Evolutionary conservation across 2,888 invertebrate species (phyloP).

Genomic region (Mongoloraphidia duomilia): DNA sequence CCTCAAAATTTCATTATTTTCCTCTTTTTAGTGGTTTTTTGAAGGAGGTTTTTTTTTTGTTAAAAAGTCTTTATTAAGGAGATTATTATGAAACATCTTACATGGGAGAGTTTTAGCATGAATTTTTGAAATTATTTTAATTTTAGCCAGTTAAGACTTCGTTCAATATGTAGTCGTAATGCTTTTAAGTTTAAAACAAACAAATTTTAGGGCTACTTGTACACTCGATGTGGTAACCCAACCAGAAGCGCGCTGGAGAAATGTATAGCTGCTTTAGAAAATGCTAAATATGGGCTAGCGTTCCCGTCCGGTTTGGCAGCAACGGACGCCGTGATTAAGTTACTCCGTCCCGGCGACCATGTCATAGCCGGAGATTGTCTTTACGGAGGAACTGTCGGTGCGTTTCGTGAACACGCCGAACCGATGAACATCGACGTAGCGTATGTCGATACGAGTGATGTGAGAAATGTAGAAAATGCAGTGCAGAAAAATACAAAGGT

Average conservation of each 20-base stretch:
- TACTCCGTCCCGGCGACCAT: slow-evolving; percentile 43
- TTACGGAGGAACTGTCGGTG: slow-evolving; percentile 38
- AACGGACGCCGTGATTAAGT: slow-evolving; percentile 33
- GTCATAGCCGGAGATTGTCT: slow-evolving; percentile 44
- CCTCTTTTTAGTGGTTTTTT: too few relatives aligned
- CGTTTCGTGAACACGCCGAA: not conserved
- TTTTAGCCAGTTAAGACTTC: too few relatives aligned
- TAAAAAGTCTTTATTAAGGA: too few relatives aligned
- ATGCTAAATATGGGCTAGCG: slow-evolving; percentile 36
- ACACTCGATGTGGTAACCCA: slow-evolving; percentile 47
- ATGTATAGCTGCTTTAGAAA: slow-evolving; percentile 43
- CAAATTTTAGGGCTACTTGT: slow-evolving; percentile 34
- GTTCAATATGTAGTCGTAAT: too few relatives aligned
- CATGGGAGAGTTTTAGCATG: too few relatives aligned
- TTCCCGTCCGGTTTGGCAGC: slow-evolving; percentile 46
- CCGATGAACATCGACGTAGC: slow-evolving; percentile 6
- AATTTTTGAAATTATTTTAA: too few relatives aligned
- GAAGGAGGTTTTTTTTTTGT: too few relatives aligned
- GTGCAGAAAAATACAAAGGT: slow-evolving; percentile 20
- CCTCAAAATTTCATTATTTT: too few relatives aligned
- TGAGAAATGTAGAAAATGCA: slow-evolving; percentile 33
- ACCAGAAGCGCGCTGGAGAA: slow-evolving; percentile 40
- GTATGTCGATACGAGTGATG: slow-evolving; percentile 11
- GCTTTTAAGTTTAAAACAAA: too few relatives aligned
- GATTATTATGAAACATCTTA: too few relatives aligned